Percentiles rank a stretch among this genome's conserved stretches.
These are phyloP conservation scores for Rhinoderma darwinii DNA, from an alignment of 2,113 vertebrate species.

Conservation along the genomic window DNA sequence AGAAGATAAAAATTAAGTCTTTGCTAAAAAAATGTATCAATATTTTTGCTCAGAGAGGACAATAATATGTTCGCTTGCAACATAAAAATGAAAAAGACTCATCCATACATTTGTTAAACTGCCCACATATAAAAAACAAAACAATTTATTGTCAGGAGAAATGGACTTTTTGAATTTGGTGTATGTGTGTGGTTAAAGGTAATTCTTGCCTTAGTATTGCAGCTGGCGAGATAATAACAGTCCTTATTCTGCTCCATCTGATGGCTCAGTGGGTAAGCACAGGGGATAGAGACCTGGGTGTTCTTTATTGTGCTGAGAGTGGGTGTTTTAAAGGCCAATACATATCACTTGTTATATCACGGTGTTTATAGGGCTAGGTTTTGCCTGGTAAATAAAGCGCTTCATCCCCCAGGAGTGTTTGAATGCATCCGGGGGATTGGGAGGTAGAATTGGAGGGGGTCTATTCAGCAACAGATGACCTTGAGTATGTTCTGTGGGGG, in stretches of 20 bases:
- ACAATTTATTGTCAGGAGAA: constrained; percentile 12
- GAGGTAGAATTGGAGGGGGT: neutral
- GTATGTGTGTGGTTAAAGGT: neutral
- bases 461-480: constrained; percentile 31
- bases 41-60: neutral
- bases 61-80: neutral
- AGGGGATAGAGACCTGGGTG: constrained; percentile 8
- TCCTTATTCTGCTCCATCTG: constrained; percentile 20
- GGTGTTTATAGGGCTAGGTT: constrained; percentile 1
- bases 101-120: neutral
- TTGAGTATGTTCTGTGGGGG: constrained; percentile 18
- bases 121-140: constrained; percentile 12
- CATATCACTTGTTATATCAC: constrained; percentile 32
- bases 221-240: neutral
- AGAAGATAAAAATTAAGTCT: neutral
- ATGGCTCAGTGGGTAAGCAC: constrained; percentile 39
- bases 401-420: constrained; percentile 17
- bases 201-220: neutral
- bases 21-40: neutral
- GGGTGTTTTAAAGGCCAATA: constrained; percentile 44
- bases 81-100: neutral
- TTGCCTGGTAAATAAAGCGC: constrained; percentile 9
- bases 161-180: constrained; percentile 5
- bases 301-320: neutral
- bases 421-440: neutral